A percentile compares a stretch with the other conserved stretches of the same genome.
Conservation (phyloP, 30 jellyfish, hydroid and myxozoan genomes). For the Cassiopea andromeda region DNA sequence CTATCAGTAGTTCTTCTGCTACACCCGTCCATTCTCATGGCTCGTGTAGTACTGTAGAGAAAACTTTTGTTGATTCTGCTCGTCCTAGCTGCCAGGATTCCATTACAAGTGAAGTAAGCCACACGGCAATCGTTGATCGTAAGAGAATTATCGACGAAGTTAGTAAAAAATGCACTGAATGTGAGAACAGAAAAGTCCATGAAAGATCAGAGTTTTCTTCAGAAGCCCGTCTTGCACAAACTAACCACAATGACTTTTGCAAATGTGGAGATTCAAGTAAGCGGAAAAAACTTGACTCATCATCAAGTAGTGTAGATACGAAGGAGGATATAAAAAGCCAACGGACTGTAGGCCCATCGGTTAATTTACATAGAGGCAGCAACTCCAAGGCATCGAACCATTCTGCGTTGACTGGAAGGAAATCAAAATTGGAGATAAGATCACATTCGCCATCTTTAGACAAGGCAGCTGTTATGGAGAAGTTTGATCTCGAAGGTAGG, state of each 20-base stretch:
- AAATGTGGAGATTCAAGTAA: not conserved
- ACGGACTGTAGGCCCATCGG: conserved; percentile 3
- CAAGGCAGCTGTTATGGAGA: conserved; percentile 26
- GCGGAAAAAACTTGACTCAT: not conserved
- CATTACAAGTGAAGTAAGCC: not conserved
- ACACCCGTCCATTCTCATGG: too few species aligned
- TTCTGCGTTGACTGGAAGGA: not conserved
- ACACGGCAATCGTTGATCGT: not conserved
- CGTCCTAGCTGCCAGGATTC: not conserved
- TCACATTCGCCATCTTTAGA: conserved; percentile 16
- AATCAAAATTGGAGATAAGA: not conserved
- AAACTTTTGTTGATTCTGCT: not conserved
- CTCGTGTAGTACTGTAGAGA: not conserved
- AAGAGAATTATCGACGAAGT: not conserved
- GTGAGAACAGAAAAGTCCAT: not conserved
- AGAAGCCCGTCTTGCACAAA: not conserved
- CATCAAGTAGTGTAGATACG: not conserved
- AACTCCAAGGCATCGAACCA: not conserved
- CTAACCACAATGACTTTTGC: not conserved
- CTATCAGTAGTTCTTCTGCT: too few species aligned
- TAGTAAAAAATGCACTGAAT: not conserved
- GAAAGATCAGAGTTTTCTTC: not conserved
- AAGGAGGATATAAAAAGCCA: not conserved
- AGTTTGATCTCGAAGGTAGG: conserved; percentile 25
- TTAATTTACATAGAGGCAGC: not conserved